A percentile compares a stretch with the other conserved stretches of the same genome.
Evolutionary conservation across 2,113 vertebrate species (phyloP).

Genomic region (Pelecanus crispus): DNA sequence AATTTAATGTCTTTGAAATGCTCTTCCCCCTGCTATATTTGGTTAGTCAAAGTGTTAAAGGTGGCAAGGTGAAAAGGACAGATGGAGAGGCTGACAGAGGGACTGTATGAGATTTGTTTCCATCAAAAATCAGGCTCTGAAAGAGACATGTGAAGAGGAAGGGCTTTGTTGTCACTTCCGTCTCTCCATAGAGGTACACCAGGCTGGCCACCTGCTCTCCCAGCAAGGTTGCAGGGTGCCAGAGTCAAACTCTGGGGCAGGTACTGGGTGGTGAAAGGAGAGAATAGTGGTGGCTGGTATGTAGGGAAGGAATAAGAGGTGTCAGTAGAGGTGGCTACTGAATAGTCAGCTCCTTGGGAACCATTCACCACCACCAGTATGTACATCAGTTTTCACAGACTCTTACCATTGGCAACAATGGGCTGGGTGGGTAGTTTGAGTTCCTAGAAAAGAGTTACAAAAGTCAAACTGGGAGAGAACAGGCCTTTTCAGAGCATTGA

Average conservation of each 20-base stretch:
- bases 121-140: background rate
- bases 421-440: background rate
- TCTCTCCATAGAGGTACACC: background rate
- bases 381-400: background rate
- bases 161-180: background rate
- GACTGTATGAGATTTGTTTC: background rate
- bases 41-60: background rate
- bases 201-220: background rate
- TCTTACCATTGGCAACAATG: conserved; percentile 2
- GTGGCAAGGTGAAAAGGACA: background rate
- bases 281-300: background rate
- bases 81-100: background rate
- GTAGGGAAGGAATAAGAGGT: background rate
- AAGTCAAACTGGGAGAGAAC: background rate
- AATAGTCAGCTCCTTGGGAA: background rate
- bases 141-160: background rate
- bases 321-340: background rate
- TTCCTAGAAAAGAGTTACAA: conserved; percentile 34
- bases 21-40: background rate
- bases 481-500: background rate
- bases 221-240: background rate
- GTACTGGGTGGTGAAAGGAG: background rate
- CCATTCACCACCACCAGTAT: background rate
- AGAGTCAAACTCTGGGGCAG: background rate
- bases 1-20: background rate